A percentile compares a stretch with the other conserved stretches of the same genome.
These are phyloP conservation scores for Indicator indicator DNA, from an alignment of 2,113 vertebrate species.

Conservation along the genomic window DNA sequence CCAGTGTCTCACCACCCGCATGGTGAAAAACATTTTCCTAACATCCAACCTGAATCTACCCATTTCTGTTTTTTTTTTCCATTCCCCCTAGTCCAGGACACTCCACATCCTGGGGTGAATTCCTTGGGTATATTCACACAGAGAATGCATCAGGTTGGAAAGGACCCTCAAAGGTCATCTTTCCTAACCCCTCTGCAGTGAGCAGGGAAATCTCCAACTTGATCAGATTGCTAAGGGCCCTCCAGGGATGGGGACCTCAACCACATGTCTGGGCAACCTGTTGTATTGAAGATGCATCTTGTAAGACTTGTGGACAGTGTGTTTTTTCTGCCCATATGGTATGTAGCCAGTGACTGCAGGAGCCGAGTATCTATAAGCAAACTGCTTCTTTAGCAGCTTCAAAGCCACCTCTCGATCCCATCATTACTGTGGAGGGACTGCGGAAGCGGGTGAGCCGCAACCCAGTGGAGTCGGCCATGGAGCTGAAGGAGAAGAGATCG, in stretches of 20 bases:
- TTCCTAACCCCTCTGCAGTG: no score
- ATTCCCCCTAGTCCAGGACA: no score
- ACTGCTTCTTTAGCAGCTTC: constrained; percentile 68
- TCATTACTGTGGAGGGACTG: constrained; percentile 91
- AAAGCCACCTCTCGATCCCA: constrained; percentile 86
- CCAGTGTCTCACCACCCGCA: no score
- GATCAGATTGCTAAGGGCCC: no score
- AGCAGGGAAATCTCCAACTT: no score
- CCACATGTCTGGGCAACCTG: no score
- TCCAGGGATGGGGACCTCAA: no score
- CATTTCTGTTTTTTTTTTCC: no score
- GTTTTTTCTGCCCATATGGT: not conserved
- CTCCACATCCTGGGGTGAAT: not conserved
- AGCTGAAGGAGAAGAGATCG: constrained; percentile 95
- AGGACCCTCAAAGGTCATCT: no score
- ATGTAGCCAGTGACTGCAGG: not conserved
- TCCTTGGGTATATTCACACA: not conserved
- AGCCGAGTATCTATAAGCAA: not conserved
- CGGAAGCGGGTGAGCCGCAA: constrained; percentile 88
- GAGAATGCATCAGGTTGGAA: no score
- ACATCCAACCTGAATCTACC: no score
- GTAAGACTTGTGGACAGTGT: not conserved
- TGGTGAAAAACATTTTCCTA: no score
- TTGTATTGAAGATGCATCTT: not conserved
- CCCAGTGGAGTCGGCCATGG: constrained; percentile 93